Base-by-base conservation (phyloP, 2,797 vertebrate genomes). In the Carapus acus region DNA sequence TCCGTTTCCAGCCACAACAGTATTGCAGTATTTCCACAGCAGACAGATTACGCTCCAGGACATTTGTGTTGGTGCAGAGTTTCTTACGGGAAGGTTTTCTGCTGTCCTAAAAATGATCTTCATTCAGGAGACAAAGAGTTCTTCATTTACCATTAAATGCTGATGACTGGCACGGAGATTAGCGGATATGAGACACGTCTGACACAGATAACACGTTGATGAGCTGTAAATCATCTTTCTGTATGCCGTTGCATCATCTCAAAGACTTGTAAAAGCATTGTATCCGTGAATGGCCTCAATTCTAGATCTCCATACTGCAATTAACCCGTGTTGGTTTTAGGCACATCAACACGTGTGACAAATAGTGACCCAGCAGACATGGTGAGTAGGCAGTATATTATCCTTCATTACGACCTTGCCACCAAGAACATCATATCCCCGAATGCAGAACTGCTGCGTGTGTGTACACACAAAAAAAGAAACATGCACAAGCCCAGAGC, bases 41-140 rank as follows among this genome's bases (percentile, higher is more conserved):
- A 73, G 65, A 75, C 68, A 60, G 69, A 77, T 80, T 83, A 79
- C 78, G 72, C 53, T 37, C 65, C 3, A 13, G 68, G 68, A 79
- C 79, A 83, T 81, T 72, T 18, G 9, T 69, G 76, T 77, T 78
- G 77, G 38, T 40, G 64, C 60, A 64, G 71, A 74, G 71, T 61
- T 58, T 67, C 53, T 74, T 66, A 74, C 55, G 34, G 69, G 71
- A 79, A 73, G 29, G 47, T 69, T 69, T 58, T 74, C 52, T 54
- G 67, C 58, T 63, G 24, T 9, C 77, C 54, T 46, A 59, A 48
- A 68, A 67, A 65, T 76, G 74, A 78, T 77, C 77, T 76, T 66
- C 69, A 70, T 75, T 52, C 67, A 63, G 73, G 76, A 80, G 74
- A 43, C 23, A 21, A 44, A 70, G 54, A 24, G 54, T 75, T 76